These are phyloP conservation scores for Aromia moschata DNA, from an alignment of 2,888 invertebrate species.

Conservation along the genomic window DNA sequence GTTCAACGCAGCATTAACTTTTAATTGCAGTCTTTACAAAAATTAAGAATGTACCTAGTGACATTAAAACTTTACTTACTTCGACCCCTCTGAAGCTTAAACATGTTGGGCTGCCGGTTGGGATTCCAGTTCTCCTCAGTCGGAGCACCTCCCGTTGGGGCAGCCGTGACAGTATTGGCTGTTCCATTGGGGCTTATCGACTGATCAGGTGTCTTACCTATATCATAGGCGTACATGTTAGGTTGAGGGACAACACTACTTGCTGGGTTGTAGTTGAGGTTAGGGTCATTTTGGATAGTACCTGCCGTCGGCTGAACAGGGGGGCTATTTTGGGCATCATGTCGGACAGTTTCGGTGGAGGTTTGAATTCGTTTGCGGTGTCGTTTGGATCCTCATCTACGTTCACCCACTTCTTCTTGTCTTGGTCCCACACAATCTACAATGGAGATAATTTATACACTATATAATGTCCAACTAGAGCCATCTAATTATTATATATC, in stretches of 20 bases:
- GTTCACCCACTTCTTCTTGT: constrained; percentile 88
- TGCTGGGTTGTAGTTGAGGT: constrained; percentile 18
- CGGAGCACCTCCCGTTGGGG: constrained; percentile 9
- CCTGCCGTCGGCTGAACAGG: constrained; percentile 15
- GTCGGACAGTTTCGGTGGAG: constrained; percentile 77
- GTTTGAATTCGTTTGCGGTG: constrained; percentile 65
- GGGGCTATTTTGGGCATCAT: constrained; percentile 54
- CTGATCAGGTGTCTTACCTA: constrained; percentile 16
- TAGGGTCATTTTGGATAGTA: constrained; percentile 11
- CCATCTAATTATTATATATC: too few relatives aligned
- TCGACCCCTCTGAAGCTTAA: constrained; percentile 80
- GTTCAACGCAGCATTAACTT: too few relatives aligned
- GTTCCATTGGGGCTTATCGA: constrained; percentile 8
- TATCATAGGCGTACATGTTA: constrained; percentile 19
- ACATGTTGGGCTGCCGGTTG: constrained; percentile 71
- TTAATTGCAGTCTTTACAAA: too few relatives aligned
- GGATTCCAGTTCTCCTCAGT: constrained; percentile 34
- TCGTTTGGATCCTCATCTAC: constrained; percentile 76
- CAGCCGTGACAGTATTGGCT: not conserved
- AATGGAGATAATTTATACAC: constrained; percentile 29
- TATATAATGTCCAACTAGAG: too few relatives aligned
- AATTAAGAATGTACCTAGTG: too few relatives aligned
- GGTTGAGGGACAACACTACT: constrained; percentile 21
- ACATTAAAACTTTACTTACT: constrained; percentile 75
- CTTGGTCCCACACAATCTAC: constrained; percentile 93